These are phyloP conservation scores for Drosophila triauraria DNA, from an alignment of 1,140 invertebrate genomes.

Conservation along the genomic window DNA sequence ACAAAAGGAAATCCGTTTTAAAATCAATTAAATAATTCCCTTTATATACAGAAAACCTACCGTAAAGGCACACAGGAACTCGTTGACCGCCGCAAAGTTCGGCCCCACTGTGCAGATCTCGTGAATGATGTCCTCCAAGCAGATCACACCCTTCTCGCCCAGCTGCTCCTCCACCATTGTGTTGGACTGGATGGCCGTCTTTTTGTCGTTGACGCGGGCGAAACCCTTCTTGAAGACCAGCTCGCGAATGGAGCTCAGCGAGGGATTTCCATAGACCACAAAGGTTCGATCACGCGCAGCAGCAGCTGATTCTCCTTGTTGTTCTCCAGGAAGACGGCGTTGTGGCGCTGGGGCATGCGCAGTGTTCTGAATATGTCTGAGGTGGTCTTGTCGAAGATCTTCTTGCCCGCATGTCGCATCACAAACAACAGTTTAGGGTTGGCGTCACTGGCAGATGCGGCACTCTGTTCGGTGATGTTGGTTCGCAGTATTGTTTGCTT, in stretches of 20 bases:
- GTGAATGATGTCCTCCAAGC: slow-evolving; percentile 84
- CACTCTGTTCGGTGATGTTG: slow-evolving; percentile 68
- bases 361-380: slow-evolving; percentile 70
- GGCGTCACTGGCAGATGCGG: slow-evolving; percentile 45
- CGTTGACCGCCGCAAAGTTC: slow-evolving; percentile 70
- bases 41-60: slow-evolving; percentile 32
- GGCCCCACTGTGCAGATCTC: slow-evolving; percentile 83
- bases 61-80: slow-evolving; percentile 72
- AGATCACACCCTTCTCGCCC: slow-evolving; percentile 79
- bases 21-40: no score
- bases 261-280: slow-evolving; percentile 77
- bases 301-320: slow-evolving; percentile 77
- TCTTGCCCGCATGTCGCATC: slow-evolving; percentile 81
- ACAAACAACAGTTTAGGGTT: slow-evolving; percentile 78
- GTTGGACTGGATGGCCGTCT: slow-evolving; percentile 82
- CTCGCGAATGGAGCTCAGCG: slow-evolving; percentile 74
- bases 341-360: slow-evolving; percentile 61
- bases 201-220: slow-evolving; percentile 69
- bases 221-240: slow-evolving; percentile 84
- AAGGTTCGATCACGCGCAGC: slow-evolving; percentile 80
- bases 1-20: neutral
- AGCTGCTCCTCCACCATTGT: slow-evolving; percentile 78
- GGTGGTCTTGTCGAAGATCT: slow-evolving; percentile 79
- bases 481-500: slow-evolving; percentile 67
- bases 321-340: slow-evolving; percentile 79